Evolutionary conservation across 1,140 invertebrate genomes (phyloP).

Genomic region (Drosophila pallidifrons): DNA sequence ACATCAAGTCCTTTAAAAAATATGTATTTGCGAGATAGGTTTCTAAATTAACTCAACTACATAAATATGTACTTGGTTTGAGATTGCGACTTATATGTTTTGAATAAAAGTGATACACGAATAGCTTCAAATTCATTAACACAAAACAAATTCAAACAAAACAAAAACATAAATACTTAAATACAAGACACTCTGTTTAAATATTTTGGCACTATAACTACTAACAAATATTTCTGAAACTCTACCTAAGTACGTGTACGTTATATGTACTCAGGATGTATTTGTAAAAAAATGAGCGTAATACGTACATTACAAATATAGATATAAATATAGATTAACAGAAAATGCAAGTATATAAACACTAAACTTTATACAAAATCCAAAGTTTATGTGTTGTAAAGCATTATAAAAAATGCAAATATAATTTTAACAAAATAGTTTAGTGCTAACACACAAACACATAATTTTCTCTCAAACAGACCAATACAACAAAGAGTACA

Average conservation of each 20-base stretch:
- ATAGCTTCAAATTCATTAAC: conserved; percentile 44
- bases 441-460: conserved; percentile 81
- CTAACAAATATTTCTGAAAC: conserved; percentile 55
- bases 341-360: conserved; percentile 57
- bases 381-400: conserved; percentile 63
- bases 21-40: conserved; percentile 9
- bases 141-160: conserved; percentile 47
- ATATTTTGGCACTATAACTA: conserved; percentile 47
- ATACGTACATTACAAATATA: conserved; percentile 49
- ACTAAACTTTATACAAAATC: conserved; percentile 60
- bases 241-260: conserved; percentile 47
- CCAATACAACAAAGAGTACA: conserved; percentile 84
- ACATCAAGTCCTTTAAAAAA: conserved; percentile 1
- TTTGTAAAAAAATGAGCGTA: conserved; percentile 43
- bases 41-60: conserved; percentile 24
- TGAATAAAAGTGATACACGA: conserved; percentile 18
- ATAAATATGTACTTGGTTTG: conserved; percentile 1
- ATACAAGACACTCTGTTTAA: conserved; percentile 37
- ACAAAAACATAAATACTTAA: conserved; percentile 32
- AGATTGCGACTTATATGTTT: conserved; percentile 36
- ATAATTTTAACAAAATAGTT: conserved; percentile 75
- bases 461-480: conserved; percentile 83
- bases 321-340: conserved; percentile 47
- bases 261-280: conserved; percentile 37
- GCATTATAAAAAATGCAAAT: conserved; percentile 81